These are phyloP conservation scores for Gobionotothen gibberifrons DNA, from an alignment of 2,797 vertebrate species.

Conservation along the genomic window DNA sequence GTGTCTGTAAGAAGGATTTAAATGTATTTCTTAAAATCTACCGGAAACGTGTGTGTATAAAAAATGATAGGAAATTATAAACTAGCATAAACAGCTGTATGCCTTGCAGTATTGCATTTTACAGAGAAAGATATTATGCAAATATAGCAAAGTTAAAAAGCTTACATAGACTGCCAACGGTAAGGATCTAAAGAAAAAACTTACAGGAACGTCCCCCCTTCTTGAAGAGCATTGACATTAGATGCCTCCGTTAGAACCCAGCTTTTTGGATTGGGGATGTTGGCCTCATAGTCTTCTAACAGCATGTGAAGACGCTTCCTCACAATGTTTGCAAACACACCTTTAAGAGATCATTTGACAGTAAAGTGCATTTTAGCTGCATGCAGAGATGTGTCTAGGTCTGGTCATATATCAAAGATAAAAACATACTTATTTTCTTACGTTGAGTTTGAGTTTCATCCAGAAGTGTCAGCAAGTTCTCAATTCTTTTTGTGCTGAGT, in stretches of 20 bases:
- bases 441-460: slow-evolving; percentile 37
- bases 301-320: slow-evolving; percentile 44
- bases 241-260: slow-evolving; percentile 55
- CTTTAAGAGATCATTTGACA: slow-evolving; percentile 24
- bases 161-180: not conserved
- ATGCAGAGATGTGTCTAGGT: not conserved
- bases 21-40: not conserved
- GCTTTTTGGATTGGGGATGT: not conserved
- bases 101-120: not conserved
- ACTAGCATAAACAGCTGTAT: not conserved
- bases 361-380: not conserved
- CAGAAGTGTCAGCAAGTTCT: slow-evolving; percentile 78
- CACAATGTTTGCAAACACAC: slow-evolving; percentile 39
- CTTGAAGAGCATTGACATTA: slow-evolving; percentile 57
- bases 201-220: slow-evolving; percentile 58
- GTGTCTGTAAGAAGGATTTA: slow-evolving; percentile 39
- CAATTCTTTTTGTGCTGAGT: slow-evolving; percentile 78
- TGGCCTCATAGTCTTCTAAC: slow-evolving; percentile 32
- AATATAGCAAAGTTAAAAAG: slow-evolving; percentile 3
- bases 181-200: not conserved
- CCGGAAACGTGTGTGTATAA: rapidly evolving
- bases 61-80: not conserved
- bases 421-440: slow-evolving; percentile 1
- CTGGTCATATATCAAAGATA: not conserved
- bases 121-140: not conserved